Evolutionary conservation across 2,888 invertebrate species (phyloP).

Genomic region (Orchesella flavescens): DNA sequence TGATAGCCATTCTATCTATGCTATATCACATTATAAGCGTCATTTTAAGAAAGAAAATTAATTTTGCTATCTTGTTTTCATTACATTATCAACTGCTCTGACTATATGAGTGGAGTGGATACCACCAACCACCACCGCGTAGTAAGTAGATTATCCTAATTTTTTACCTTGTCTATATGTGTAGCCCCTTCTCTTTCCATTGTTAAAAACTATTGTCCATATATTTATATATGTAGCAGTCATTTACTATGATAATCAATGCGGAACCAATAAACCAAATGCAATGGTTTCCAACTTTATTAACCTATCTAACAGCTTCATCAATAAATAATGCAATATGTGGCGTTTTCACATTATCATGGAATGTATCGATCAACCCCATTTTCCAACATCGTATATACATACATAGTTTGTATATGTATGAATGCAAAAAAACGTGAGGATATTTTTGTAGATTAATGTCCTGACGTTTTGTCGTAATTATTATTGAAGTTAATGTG

Average conservation of each 20-base stretch:
- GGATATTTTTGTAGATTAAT: not conserved
- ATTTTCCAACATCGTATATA: too few relatives aligned
- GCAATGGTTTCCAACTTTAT: conserved; percentile 23
- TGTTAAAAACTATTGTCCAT: conserved; percentile 2
- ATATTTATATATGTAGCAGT: too few relatives aligned
- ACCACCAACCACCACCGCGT: conserved; percentile 8
- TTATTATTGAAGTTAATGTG: too few relatives aligned
- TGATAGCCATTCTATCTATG: too few relatives aligned
- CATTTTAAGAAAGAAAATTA: conserved; percentile 51
- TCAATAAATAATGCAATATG: too few relatives aligned
- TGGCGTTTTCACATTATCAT: too few relatives aligned
- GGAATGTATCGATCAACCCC: too few relatives aligned
- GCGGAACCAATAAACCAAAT: conserved; percentile 60
- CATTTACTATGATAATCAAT: conserved; percentile 44
- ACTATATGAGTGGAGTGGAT: conserved; percentile 9
- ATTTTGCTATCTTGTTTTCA: conserved; percentile 36
- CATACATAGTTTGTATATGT: too few relatives aligned
- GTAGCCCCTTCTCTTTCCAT: conserved; percentile 51
- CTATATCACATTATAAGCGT: not conserved
- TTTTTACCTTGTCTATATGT: conserved; percentile 1
- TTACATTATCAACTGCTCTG: conserved; percentile 51
- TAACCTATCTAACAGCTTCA: too few relatives aligned
- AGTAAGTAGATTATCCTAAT: conserved; percentile 21
- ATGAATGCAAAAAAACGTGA: too few relatives aligned
- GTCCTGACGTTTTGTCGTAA: too few relatives aligned